Base-by-base conservation (phyloP, 2,888 invertebrate genomes). In the Cryptophagus acutangulus region DNA sequence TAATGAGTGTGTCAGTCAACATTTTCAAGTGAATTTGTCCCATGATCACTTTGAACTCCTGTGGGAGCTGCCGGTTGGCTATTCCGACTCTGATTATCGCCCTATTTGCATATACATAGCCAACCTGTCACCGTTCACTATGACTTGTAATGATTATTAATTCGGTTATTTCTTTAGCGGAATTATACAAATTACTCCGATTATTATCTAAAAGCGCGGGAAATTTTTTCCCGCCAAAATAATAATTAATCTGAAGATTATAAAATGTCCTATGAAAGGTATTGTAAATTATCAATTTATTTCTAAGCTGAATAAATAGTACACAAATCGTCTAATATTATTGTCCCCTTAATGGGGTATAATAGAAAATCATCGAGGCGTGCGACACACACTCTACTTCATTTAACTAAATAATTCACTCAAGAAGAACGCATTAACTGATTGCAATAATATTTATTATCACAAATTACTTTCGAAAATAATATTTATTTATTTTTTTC, bases 11-110 rank as follows among this genome's bases (percentile, higher is more conserved):
- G 59, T 59, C 63, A 51, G 50, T 40, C 40, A 47, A 56, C 54
- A 57, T 61, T 60, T 61, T 54, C 45, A 55, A 57, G 53, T 48
- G 58, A 57, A 63, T 63, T 63, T 63, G 61, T 62, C 59, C 57
- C 55, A 52, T 55, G 59, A 62, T 64, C 58, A 58, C 51, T 46
- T 46, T 39, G 41, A 36, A 37, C 33, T 47, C 51, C 49, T 35
- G 20, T 17, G 54, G 53, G 55, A 53, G 40, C 48, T 34, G 34
- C n/a, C 36, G 40, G 36, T 37, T 45, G 51, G 47, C 31, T 41
- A 51, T 55, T 51, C 52, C 51, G 47, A 49, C 46, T 40, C 51
- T 43, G 51, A 55, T 49, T 45, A 52, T 16, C 49, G 40, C 45
- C 51, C 48, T 42, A 53, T 55, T 55, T 52, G 55, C 54, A 55